Conservation (phyloP, 2,113 vertebrate species). For the Ovis canadensis region DNA sequence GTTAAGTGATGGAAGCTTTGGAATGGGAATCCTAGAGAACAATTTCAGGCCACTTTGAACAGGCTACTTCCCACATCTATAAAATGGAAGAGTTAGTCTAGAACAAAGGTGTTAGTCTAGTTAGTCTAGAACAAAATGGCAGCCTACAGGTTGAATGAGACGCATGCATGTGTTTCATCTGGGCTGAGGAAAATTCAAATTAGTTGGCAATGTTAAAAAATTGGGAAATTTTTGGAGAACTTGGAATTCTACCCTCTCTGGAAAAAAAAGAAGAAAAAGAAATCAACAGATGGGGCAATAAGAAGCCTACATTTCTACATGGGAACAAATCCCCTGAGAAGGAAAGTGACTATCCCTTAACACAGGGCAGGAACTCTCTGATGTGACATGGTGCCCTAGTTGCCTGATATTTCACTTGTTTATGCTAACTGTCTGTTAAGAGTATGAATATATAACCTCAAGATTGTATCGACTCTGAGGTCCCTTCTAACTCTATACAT, state of each 20-base stretch:
- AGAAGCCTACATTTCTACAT: background rate
- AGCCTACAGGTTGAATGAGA: background rate
- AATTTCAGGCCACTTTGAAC: background rate
- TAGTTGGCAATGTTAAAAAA: background rate
- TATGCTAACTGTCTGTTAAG: background rate
- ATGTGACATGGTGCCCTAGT: background rate
- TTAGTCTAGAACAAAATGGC: background rate
- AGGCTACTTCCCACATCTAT: background rate
- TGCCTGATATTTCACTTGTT: background rate
- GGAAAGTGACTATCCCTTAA: background rate
- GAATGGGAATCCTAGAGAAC: background rate
- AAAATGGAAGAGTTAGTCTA: background rate
- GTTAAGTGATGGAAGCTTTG: background rate
- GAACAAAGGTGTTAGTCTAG: background rate
- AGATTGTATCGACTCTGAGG: background rate
- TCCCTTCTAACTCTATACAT: background rate
- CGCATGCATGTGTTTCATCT: background rate
- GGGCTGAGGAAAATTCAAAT: background rate
- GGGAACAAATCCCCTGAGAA: background rate
- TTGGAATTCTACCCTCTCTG: conserved; percentile 10
- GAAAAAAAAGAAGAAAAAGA: background rate
- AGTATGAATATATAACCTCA: background rate
- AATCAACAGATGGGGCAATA: background rate
- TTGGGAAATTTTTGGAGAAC: background rate
- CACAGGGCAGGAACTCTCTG: background rate